A percentile compares a stretch with the other conserved stretches of the same genome.
Conservation (phyloP, 2,888 invertebrate genomes). For the Catocala fraxini region DNA sequence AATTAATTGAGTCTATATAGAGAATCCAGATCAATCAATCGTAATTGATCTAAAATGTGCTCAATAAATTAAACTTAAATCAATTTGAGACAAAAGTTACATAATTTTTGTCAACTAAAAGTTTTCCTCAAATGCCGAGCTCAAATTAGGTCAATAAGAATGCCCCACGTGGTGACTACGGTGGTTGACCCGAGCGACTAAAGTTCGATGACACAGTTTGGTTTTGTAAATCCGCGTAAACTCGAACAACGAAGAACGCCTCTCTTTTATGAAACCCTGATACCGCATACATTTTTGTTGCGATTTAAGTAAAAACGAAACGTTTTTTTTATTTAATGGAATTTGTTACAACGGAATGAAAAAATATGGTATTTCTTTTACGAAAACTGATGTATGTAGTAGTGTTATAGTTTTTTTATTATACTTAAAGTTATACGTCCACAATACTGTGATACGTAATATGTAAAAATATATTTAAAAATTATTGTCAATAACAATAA, state of each 20-base stretch:
- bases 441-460: too few relatives aligned
- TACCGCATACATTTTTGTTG: slow-evolving; percentile 64
- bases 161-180: slow-evolving; percentile 12
- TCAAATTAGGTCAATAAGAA: slow-evolving; percentile 7
- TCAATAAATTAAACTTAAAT: too few relatives aligned
- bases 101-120: too few relatives aligned
- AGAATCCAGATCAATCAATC: too few relatives aligned
- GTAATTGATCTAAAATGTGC: too few relatives aligned
- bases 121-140: too few relatives aligned
- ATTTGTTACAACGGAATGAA: slow-evolving; percentile 4
- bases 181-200: slow-evolving; percentile 31
- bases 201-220: slow-evolving; percentile 46
- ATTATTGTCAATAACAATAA: too few relatives aligned
- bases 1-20: too few relatives aligned
- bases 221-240: slow-evolving; percentile 51
- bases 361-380: neutral
- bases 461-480: too few relatives aligned
- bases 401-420: neutral
- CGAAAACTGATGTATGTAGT: neutral
- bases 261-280: slow-evolving; percentile 59
- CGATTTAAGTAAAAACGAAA: slow-evolving; percentile 64
- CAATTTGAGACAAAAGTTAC: too few relatives aligned
- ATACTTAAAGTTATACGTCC: too few relatives aligned
- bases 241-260: slow-evolving; percentile 40
- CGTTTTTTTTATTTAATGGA: slow-evolving; percentile 31